These are phyloP conservation scores for Eucera pruinosa DNA, from an alignment of 2,888 invertebrate genomes.

Conservation along the genomic window DNA sequence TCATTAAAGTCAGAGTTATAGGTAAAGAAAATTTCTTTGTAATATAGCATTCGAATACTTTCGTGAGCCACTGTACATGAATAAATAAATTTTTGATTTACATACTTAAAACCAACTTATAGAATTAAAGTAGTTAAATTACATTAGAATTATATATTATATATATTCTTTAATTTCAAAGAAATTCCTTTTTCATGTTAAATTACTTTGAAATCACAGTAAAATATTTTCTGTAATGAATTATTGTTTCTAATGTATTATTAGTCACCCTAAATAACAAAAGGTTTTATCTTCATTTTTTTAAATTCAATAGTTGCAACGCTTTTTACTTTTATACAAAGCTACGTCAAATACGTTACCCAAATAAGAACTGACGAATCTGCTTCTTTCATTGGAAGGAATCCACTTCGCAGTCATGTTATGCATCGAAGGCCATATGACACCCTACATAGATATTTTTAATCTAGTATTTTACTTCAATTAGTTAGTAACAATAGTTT, in stretches of 20 bases:
- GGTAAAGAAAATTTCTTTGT: too few species aligned
- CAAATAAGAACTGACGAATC: conserved; percentile 88
- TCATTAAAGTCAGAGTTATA: too few species aligned
- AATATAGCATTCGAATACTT: too few species aligned
- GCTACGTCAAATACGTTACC: conserved; percentile 83
- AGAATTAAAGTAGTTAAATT: too few species aligned
- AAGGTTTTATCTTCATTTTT: too few species aligned
- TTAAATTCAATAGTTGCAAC: too few species aligned
- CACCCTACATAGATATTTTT: conserved; percentile 84
- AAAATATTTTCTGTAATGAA: neutral
- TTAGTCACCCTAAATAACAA: too few species aligned
- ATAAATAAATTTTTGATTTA: too few species aligned
- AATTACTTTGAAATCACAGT: neutral
- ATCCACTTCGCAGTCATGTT: conserved; percentile 93
- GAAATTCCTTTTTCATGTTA: too few species aligned
- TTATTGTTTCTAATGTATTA: neutral
- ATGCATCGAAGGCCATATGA: conserved; percentile 92
- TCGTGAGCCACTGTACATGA: too few species aligned
- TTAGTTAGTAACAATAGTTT: neutral
- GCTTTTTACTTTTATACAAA: neutral
- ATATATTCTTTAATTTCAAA: too few species aligned
- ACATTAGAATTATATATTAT: neutral
- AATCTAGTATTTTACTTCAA: neutral
- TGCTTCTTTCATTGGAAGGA: conserved; percentile 91
- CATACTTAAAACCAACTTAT: too few species aligned